These are phyloP conservation scores for Catharus minimus DNA, from an alignment of 2,113 vertebrate genomes.

Conservation along the genomic window DNA sequence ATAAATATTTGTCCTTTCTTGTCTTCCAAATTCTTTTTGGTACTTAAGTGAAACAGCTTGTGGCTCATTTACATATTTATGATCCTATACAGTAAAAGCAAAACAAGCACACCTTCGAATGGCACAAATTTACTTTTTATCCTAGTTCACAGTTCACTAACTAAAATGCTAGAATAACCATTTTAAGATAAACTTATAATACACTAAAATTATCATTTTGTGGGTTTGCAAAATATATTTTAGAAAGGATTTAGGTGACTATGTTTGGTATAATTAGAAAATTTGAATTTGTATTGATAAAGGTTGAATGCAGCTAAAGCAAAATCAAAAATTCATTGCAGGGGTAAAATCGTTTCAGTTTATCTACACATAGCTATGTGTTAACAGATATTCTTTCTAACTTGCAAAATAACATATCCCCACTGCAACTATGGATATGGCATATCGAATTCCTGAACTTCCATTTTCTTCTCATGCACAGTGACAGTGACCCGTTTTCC, in stretches of 20 bases:
- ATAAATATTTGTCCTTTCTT: conserved; percentile 23
- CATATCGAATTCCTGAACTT: not conserved
- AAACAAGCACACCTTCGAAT: conserved; percentile 1
- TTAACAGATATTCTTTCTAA: not conserved
- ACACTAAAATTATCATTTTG: not conserved
- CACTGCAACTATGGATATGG: not conserved
- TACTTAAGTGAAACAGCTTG: not conserved
- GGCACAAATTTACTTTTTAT: not conserved
- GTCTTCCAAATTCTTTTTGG: not conserved
- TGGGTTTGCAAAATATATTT: not conserved
- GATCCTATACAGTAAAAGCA: not conserved
- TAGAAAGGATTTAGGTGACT: not conserved
- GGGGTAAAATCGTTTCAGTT: not conserved
- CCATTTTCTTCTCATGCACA: not conserved
- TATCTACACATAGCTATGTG: not conserved
- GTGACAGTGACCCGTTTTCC: not conserved
- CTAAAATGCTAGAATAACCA: not conserved
- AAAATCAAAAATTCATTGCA: not conserved
- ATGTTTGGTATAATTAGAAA: not conserved
- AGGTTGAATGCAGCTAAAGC: not conserved
- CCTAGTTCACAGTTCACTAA: not conserved
- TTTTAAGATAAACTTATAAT: not conserved
- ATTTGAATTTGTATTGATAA: not conserved
- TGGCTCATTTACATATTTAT: conserved; percentile 6
- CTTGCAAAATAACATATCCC: not conserved